phyloP scores from a whole-genome alignment of 2,888 invertebrate genomes.

The Actias luna region DNA sequence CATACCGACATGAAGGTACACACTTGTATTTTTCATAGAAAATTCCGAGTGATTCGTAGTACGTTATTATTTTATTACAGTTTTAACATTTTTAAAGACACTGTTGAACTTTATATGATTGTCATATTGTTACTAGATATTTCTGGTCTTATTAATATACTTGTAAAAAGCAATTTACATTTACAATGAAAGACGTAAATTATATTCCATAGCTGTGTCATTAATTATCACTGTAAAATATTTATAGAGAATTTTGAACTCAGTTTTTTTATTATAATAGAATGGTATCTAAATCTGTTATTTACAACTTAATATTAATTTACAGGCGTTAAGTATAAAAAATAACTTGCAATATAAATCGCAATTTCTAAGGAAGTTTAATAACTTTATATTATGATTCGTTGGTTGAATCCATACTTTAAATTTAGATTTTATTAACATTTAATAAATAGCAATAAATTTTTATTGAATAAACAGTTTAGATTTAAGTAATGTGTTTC shows the following conservation, averaged over 20 bases:
- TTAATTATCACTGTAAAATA: background rate
- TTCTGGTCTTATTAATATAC: background rate
- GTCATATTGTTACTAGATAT: background rate
- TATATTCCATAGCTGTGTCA: background rate
- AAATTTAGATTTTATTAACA: background rate
- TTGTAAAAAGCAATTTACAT: background rate
- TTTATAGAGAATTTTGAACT: background rate
- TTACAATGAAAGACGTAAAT: conserved; percentile 13
- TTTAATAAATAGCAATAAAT: background rate
- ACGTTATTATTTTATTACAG: conserved; percentile 1
- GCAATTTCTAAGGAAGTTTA: too few relatives aligned
- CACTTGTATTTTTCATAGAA: conserved; percentile 66
- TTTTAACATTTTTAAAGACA: background rate
- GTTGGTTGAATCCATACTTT: background rate
- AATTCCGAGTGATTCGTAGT: background rate
- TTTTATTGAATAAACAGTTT: background rate
- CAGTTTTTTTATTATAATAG: background rate
- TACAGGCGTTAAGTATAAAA: background rate
- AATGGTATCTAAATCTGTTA: background rate
- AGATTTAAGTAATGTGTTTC: background rate
- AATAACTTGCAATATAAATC: background rate
- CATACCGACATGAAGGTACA: conserved; percentile 56
- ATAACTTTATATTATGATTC: too few relatives aligned
- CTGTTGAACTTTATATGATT: background rate
- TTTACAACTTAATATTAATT: background rate